Conservation (phyloP, 2,113 vertebrate genomes). For the Promerops cafer region DNA sequence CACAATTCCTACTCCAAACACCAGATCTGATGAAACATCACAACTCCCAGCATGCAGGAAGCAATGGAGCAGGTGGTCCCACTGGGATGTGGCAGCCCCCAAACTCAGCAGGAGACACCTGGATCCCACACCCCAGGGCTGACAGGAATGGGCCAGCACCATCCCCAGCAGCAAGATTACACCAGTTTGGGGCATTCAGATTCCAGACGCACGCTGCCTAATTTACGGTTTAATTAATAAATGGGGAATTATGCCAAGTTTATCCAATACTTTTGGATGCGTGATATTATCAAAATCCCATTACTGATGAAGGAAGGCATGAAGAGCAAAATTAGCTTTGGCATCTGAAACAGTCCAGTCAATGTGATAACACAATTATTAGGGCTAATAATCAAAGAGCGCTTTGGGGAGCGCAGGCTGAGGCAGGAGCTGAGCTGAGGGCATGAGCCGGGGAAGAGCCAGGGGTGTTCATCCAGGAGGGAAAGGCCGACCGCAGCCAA, state of each 20-base stretch:
- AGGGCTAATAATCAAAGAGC: slow-evolving; percentile 29
- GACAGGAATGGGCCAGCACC: neutral
- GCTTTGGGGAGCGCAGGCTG: neutral
- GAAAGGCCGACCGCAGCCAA: neutral
- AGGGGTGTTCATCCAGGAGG: neutral
- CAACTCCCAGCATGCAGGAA: neutral
- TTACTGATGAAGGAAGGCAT: slow-evolving; percentile 36
- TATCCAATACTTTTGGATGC: slow-evolving; percentile 19
- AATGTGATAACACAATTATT: slow-evolving; percentile 29
- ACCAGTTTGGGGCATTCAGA: neutral
- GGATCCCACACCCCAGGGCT: neutral
- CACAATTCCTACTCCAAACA: neutral
- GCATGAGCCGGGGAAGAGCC: accelerated
- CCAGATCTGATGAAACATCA: neutral
- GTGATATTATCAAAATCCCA: slow-evolving; percentile 58
- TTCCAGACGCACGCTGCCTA: neutral
- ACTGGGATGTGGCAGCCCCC: neutral
- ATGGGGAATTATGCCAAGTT: slow-evolving; percentile 43
- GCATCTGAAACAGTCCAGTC: slow-evolving; percentile 28
- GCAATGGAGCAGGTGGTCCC: neutral
- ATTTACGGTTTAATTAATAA: slow-evolving; percentile 53
- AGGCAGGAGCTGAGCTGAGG: neutral
- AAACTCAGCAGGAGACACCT: neutral
- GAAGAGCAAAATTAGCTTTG: slow-evolving; percentile 48
- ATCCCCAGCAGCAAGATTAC: neutral